Conservation (phyloP, 2,888 invertebrate species). For the Megaustenia siamemsis region DNA sequence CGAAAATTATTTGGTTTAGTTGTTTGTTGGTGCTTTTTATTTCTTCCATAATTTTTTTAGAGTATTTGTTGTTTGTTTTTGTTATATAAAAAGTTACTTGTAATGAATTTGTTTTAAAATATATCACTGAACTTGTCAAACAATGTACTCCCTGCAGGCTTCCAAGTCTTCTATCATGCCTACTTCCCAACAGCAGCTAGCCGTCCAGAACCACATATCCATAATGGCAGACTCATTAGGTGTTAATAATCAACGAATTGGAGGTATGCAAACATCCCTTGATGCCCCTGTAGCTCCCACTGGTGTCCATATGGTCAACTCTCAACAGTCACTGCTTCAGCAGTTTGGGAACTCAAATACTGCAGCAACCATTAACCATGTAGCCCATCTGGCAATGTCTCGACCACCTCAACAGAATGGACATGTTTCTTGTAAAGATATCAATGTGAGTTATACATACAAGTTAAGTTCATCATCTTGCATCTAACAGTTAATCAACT, state of each 20-base stretch:
- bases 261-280: slow-evolving; percentile 13
- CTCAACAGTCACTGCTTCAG: slow-evolving; percentile 47
- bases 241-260: slow-evolving; percentile 40
- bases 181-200: slow-evolving; percentile 35
- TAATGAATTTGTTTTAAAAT: too few relatives aligned
- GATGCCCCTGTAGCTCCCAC: slow-evolving; percentile 21
- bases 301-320: slow-evolving; percentile 26
- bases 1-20: too few relatives aligned
- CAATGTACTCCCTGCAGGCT: not conserved
- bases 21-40: too few relatives aligned
- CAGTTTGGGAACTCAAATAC: slow-evolving; percentile 43
- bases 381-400: slow-evolving; percentile 35
- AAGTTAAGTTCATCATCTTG: too few relatives aligned
- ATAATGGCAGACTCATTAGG: slow-evolving; percentile 19
- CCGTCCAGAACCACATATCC: slow-evolving; percentile 49
- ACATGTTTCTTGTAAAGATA: slow-evolving; percentile 38
- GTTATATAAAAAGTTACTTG: too few relatives aligned
- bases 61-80: too few relatives aligned
- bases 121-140: too few relatives aligned
- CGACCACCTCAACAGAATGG: slow-evolving; percentile 49
- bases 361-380: slow-evolving; percentile 26
- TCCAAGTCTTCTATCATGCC: slow-evolving; percentile 19
- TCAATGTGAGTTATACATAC: slow-evolving; percentile 52
- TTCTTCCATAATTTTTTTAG: too few relatives aligned
- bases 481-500: too few relatives aligned